Base-by-base conservation (phyloP, 2,888 invertebrate species). In the Spilosoma lubricipeda region DNA sequence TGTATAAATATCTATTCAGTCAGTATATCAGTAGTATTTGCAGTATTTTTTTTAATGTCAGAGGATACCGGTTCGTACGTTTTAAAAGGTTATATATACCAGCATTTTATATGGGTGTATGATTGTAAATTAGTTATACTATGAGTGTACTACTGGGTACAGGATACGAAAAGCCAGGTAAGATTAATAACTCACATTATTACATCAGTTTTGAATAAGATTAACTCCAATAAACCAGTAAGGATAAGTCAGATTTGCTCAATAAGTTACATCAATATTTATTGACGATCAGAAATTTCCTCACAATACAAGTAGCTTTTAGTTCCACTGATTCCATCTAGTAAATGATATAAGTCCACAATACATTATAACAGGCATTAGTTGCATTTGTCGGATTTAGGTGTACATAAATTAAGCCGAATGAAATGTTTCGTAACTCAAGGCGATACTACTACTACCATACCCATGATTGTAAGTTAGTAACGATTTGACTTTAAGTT, bases 161-260 rank as follows among this genome's bases (percentile, higher is more conserved):
- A 45, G 15, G 45, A 45, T 45, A 15, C 45, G 15, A 45, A 45
- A 45, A 9, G 7, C n/a, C 56, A 39, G 18, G 36, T 45, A 45
- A 67, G n/a, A 59, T 59, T 45, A 42, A 30, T 36, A 56, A 69
- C n/a, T 73, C 65, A 69, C 23, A 39, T 52, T 9, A 9, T 69
- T 48, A 23, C 52, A 45, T 39, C 30, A 20, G 39, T 64, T 64
- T 65, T 45, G 59, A 63, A 68, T 68, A 63, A 39, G 76, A 77
- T 82, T 78, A 84, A 72, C 73, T 82, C 71, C 80, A 79, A 82
- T 84, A 82, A 79, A 84, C 83, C 80, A 84, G 82, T 84, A 84
- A 77, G 80, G 82, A 84, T 84, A 84, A 84, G 72, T 77, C 74
- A 76, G 76, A 84, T 66, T 74, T 56, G 48, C 18, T 80, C 71